A percentile compares a stretch with the other conserved stretches of the same genome.
Evolutionary conservation across 1,140 invertebrate genomes (phyloP).

Genomic region (Eulimnadia texana): DNA sequence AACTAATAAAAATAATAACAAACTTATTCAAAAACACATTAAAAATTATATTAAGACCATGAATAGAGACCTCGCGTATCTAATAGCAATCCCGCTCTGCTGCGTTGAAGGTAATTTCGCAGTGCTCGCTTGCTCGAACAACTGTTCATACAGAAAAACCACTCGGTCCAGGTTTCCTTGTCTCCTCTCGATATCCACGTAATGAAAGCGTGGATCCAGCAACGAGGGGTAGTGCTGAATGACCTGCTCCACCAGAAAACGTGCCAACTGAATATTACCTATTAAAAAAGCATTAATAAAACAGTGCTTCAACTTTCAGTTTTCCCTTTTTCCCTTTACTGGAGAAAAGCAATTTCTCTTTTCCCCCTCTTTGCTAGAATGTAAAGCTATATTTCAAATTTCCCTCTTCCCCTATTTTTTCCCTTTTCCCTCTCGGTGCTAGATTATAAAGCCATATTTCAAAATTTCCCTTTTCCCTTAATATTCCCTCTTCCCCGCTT

Average conservation of each 20-base stretch:
- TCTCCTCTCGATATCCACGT: conserved; percentile 74
- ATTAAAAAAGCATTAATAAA: neutral
- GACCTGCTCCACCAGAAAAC: conserved; percentile 12
- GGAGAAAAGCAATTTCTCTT: no score
- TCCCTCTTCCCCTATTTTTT: no score
- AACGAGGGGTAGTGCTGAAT: conserved; percentile 42
- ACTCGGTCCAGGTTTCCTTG: conserved; percentile 59
- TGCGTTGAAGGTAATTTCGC: neutral
- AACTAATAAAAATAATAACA: no score
- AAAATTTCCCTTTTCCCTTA: no score
- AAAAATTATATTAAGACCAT: neutral
- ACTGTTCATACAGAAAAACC: conserved; percentile 62
- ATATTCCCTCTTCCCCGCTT: no score
- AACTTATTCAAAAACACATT: neutral
- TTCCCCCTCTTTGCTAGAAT: no score
- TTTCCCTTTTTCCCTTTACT: no score
- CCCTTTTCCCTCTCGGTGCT: no score
- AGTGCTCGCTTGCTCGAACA: conserved; percentile 38
- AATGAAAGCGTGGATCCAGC: conserved; percentile 54
- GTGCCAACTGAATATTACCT: conserved; percentile 12
- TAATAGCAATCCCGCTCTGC: conserved; percentile 2
- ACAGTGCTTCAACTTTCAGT: neutral
- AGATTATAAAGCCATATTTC: no score
- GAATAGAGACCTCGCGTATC: conserved; percentile 11
- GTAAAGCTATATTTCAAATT: no score